These are phyloP conservation scores for Labroides dimidiatus DNA, from an alignment of 2,797 vertebrate genomes.

Conservation along the genomic window DNA sequence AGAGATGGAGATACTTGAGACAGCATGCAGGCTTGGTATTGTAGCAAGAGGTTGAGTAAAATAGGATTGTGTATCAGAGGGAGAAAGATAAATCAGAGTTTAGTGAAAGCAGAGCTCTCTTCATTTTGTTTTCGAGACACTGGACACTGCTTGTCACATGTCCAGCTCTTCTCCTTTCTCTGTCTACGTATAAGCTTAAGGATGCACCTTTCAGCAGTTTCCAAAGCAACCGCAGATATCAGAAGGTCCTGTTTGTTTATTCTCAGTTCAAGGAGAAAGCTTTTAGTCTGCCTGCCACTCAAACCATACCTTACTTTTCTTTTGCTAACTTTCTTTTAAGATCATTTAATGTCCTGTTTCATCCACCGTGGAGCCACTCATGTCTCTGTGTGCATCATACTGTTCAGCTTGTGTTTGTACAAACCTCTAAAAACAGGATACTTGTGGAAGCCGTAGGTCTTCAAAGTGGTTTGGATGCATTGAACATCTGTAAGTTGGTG, in stretches of 20 bases:
- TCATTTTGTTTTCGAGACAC: constrained; percentile 2
- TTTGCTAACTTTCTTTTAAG: constrained; percentile 22
- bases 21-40: constrained; percentile 37
- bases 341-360: constrained; percentile 44
- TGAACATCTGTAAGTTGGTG: constrained; percentile 5
- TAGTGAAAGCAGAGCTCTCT: constrained; percentile 6
- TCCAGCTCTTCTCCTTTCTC: not conserved
- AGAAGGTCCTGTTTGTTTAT: constrained; percentile 22
- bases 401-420: constrained; percentile 49
- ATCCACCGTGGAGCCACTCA: constrained; percentile 51
- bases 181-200: not conserved
- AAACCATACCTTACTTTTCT: constrained; percentile 52
- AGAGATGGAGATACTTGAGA: constrained; percentile 33
- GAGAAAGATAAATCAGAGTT: not conserved
- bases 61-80: constrained; percentile 13
- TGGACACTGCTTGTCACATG: not conserved
- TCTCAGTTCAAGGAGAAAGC: constrained; percentile 18
- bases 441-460: not conserved
- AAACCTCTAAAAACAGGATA: constrained; percentile 41
- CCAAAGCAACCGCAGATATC: constrained; percentile 26
- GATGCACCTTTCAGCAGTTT: constrained; percentile 6
- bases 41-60: constrained; percentile 1
- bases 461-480: not conserved
- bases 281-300: constrained; percentile 26
- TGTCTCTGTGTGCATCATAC: constrained; percentile 62